Percentiles rank a stretch among this genome's conserved stretches.
These are phyloP conservation scores for Xestia ashworthii DNA, from an alignment of 2,888 invertebrate species.

Conservation along the genomic window DNA sequence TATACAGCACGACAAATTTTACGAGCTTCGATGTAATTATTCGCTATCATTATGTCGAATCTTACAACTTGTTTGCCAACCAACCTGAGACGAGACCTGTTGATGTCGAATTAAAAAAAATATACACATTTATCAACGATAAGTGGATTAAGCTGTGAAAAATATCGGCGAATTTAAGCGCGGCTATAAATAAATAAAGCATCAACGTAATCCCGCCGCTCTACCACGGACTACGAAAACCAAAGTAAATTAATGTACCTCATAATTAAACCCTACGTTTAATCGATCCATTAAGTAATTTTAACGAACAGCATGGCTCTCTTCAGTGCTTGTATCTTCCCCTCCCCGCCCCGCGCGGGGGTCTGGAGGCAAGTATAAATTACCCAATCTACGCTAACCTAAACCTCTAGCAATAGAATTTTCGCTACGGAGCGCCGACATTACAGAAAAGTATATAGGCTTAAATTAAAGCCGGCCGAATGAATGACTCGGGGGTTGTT, in stretches of 20 bases:
- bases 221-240: conserved; percentile 60
- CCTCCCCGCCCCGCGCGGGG: conserved; percentile 73
- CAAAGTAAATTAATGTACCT: conserved; percentile 77
- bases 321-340: conserved; percentile 81
- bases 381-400: conserved; percentile 89
- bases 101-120: conserved; percentile 58
- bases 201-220: conserved; percentile 66
- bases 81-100: conserved; percentile 68
- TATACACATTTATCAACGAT: conserved; percentile 52
- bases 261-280: conserved; percentile 82
- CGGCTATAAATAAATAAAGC: conserved; percentile 66
- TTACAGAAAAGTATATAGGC: conserved; percentile 86
- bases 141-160: conserved; percentile 64
- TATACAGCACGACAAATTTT: conserved; percentile 83
- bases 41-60: conserved; percentile 71
- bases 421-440: conserved; percentile 83
- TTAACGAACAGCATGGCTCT: conserved; percentile 85
- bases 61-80: conserved; percentile 66
- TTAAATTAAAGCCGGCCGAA: conserved; percentile 82
- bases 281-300: conserved; percentile 88
- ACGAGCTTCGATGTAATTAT: conserved; percentile 81
- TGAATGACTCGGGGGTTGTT: conserved; percentile 77
- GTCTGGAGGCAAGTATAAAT: conserved; percentile 88
- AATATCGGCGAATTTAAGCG: conserved; percentile 62
- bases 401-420: conserved; percentile 87